Conservation (phyloP, 2,888 invertebrate genomes). For the Drosophila falleni region DNA sequence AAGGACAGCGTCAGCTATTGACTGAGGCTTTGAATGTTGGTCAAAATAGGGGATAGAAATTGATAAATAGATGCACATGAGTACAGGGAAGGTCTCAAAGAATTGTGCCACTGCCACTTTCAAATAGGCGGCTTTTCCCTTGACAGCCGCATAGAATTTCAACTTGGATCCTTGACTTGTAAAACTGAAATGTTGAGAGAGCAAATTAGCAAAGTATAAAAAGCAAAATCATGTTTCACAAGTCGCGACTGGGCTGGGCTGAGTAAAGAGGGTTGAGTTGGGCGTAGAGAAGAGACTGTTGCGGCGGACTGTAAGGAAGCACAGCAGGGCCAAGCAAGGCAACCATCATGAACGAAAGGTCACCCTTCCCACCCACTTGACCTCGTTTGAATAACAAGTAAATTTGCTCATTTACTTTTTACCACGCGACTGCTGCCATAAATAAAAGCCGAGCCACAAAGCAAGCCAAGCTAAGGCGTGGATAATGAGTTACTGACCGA, state of each 20-base stretch:
- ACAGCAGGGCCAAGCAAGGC: constrained; percentile 5
- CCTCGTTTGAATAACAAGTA: constrained; percentile 76
- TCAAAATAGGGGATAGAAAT: constrained; percentile 6
- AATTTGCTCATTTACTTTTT: constrained; percentile 65
- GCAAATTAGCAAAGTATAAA: constrained; percentile 77
- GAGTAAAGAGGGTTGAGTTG: neutral
- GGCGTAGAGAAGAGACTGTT: neutral
- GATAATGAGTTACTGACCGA: constrained; percentile 47
- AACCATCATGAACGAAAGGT: constrained; percentile 6
- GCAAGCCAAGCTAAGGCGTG: constrained; percentile 39
- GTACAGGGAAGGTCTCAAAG: constrained; percentile 9
- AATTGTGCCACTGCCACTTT: constrained; percentile 13
- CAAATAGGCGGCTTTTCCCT: constrained; percentile 15
- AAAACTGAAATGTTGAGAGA: constrained; percentile 69
- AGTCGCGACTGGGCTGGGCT: constrained; percentile 53
- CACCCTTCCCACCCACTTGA: constrained; percentile 66
- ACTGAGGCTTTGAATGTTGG: constrained; percentile 1
- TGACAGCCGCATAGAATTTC: constrained; percentile 12
- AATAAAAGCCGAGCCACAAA: constrained; percentile 56
- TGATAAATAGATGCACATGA: constrained; percentile 39
- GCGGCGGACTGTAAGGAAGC: constrained; percentile 8
- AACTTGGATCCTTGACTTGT: constrained; percentile 41
- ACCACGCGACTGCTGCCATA: constrained; percentile 51
- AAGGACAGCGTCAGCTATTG: constrained; percentile 27
- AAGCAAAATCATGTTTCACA: constrained; percentile 79